Evolutionary conservation across 1,140 invertebrate genomes (phyloP), one percentile per base, ranked within the genome.

Genomic region (Papilio polyxenes): DNA sequence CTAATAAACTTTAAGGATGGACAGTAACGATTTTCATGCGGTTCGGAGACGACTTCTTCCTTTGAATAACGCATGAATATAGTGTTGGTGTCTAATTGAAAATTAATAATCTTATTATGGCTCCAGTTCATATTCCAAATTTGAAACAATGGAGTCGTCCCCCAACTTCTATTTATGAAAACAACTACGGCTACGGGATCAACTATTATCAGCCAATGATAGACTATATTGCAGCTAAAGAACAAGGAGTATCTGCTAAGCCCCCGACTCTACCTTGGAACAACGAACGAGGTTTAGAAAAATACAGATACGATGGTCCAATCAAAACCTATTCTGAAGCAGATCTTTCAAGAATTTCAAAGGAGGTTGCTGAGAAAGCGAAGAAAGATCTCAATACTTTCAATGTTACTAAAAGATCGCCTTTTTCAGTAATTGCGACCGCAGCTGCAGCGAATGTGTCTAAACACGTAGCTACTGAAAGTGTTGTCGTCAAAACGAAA

Each of bases 171-270:
- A 96, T 97, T 40, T 98, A 98, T 89, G 96, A 97, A 84, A 96
- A 96, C 89, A 98, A 98, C 93, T 98, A 98, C 92, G 96, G 96
- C 53, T 97, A 96, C 84, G 97, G 96, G 7, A 97, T 97, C 77
- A 97, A 97, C 89, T 97, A 96, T 90, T 98, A 98, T 91, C 97
- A 97, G 88, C 97, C 97, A 13, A 97, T 98, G 97, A 96, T 98
- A 82, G 97, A 98, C 88, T 97, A 97, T 86, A 96, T 98, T 81
- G 96, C 97, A 86, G 94, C 93, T 31, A 96, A 95, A 89, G 90
- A 95, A 89, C 85, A 94, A 85, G 94, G 95, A 80, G 77, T 90
- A 72, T 81, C 92, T 78, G 86, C 90, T 56, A 94, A 95, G 83
- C 90, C 95, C 31, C 97, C 97, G 62, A 96, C 96, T 89, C 93